Evolutionary conservation across 2,113 vertebrate species (phyloP), one percentile per base, ranked within the genome.

Genomic region (Dascyllus trimaculatus): DNA sequence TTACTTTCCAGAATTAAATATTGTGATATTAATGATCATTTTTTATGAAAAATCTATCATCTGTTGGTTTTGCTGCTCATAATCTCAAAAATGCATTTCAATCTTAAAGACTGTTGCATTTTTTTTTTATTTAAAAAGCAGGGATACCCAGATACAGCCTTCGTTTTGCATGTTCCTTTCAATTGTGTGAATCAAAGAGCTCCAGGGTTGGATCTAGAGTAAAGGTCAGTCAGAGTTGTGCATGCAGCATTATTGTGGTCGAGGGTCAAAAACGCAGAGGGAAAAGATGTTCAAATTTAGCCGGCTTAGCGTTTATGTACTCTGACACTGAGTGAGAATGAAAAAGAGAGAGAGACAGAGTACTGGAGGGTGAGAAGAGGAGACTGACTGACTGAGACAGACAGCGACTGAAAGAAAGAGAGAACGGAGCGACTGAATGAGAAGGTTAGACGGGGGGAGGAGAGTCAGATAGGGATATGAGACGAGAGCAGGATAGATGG

Each of bases 391-490:
- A 59, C 25, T 11, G 26, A 73, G 63, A 79, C 11, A 19, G 66
- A 63, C 61, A 24, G 48, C 2, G 24, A 81, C 24, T 46, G 46
- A 46, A 10, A n/a, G 29, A 65, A 45, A 68, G 57, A 49, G 40
- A 74, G 65, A 35, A n/a, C 66, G 18, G 17, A 68, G 66, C 4
- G 43, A 71, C 38, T 62, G 62, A 86, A 83, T 56, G 71, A 79
- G 48, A 59, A 81, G 76, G 80, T 86, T 51, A 84, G 75, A 91
- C 59, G 70, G 80, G 88, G 76, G 58, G 60, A 58, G 71, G 70
- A 59, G 66, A 1, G 14, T 2, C 66, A 83, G 66, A 81, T 63
- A 68, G 61, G 56, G 68, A 76, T 49, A 67, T 70, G 49, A 84
- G 60, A 72, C 9, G 11, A 77, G 40, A 73, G 74, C 51, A 52